phyloP scores from a whole-genome alignment of 2,888 invertebrate genomes.

The Pseudeuparius sepicola region DNA sequence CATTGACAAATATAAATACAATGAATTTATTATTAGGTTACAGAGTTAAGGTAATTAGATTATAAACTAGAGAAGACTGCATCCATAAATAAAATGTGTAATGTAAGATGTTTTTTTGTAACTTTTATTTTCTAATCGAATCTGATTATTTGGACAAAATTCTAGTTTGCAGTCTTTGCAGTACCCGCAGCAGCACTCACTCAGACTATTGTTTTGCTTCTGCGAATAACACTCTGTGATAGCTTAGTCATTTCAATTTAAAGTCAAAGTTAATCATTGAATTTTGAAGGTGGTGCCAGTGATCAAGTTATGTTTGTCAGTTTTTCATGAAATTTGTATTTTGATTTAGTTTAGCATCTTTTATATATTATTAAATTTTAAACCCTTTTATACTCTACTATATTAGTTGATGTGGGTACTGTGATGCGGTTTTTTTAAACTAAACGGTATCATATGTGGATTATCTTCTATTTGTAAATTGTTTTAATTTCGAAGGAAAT shows the following conservation, averaged over 20 bases:
- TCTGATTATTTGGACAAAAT: too few relatives aligned
- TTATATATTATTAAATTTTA: too few relatives aligned
- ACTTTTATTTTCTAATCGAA: too few relatives aligned
- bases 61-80: slow-evolving; percentile 41
- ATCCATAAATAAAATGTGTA: slow-evolving; percentile 38
- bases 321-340: slow-evolving; percentile 1
- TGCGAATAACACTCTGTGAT: too few relatives aligned
- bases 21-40: slow-evolving; percentile 41
- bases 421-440: slow-evolving; percentile 35
- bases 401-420: slow-evolving; percentile 40
- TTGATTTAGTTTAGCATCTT: slow-evolving; percentile 3
- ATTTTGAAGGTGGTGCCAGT: slow-evolving; percentile 14
- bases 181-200: slow-evolving; percentile 35
- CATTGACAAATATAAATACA: slow-evolving; percentile 42
- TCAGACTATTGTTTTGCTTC: too few relatives aligned
- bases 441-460: slow-evolving; percentile 35
- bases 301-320: slow-evolving; percentile 9
- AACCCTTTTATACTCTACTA: too few relatives aligned
- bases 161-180: slow-evolving; percentile 35
- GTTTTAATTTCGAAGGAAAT: slow-evolving; percentile 38
- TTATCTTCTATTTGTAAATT: slow-evolving; percentile 41
- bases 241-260: slow-evolving; percentile 22
- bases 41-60: slow-evolving; percentile 37
- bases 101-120: too few relatives aligned
- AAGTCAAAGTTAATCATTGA: slow-evolving; percentile 13